These are phyloP conservation scores for Rhynchophorus ferrugineus DNA, from an alignment of 1,140 invertebrate genomes.

Conservation along the genomic window DNA sequence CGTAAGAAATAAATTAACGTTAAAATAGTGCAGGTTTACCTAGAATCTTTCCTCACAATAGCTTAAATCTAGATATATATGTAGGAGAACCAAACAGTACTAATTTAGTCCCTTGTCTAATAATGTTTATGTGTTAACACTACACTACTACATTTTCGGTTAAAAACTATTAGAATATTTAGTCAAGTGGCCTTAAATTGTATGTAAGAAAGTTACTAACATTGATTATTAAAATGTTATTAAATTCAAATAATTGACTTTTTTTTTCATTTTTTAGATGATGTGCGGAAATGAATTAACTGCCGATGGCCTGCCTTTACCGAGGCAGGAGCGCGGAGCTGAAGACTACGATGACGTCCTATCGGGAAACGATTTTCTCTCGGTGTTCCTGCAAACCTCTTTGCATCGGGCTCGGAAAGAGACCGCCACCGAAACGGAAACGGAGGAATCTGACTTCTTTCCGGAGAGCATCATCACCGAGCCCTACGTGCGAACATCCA, in stretches of 20 bases:
- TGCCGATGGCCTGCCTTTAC: slow-evolving; percentile 24
- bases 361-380: slow-evolving; percentile 50
- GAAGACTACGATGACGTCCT: slow-evolving; percentile 46
- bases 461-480: slow-evolving; percentile 33
- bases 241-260: too few relatives aligned
- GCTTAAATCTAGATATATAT: too few relatives aligned
- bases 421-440: slow-evolving; percentile 35
- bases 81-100: too few relatives aligned
- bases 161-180: too few relatives aligned
- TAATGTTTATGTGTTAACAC: too few relatives aligned
- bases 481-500: slow-evolving; percentile 33
- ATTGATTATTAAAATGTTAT: slow-evolving; percentile 3
- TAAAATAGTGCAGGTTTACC: too few relatives aligned
- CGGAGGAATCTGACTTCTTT: slow-evolving; percentile 9
- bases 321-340: slow-evolving; percentile 35
- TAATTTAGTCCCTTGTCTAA: too few relatives aligned
- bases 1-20: too few relatives aligned
- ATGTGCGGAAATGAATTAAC: slow-evolving; percentile 28
- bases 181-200: too few relatives aligned
- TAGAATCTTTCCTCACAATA: too few relatives aligned
- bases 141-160: too few relatives aligned
- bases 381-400: slow-evolving; percentile 45
- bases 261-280: slow-evolving; percentile 26
- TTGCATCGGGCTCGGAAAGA: slow-evolving; percentile 36
- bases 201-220: too few relatives aligned